Evolutionary conservation across 2,797 vertebrate species (phyloP).

Genomic region (Botia almorhae): DNA sequence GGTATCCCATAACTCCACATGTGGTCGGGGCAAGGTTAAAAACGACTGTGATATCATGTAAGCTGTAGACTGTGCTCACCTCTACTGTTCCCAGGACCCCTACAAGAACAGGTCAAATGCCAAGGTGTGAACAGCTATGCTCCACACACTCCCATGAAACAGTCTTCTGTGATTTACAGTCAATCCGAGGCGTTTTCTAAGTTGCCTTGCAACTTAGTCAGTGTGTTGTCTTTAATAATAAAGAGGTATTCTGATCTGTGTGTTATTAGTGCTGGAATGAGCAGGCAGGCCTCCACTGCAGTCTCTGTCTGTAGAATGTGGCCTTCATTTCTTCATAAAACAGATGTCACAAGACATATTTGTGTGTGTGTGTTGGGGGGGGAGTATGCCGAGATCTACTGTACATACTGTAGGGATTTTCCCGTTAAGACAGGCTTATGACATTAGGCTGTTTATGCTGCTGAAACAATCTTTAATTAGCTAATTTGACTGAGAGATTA

Average conservation of each 20-base stretch:
- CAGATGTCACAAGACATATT: neutral
- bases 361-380: slow-evolving; percentile 19
- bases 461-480: neutral
- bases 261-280: slow-evolving; percentile 4
- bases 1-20: slow-evolving; percentile 79
- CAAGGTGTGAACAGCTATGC: slow-evolving; percentile 25
- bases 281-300: neutral
- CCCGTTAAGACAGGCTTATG: neutral
- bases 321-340: slow-evolving; percentile 29
- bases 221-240: neutral
- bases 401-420: neutral
- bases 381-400: neutral
- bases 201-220: neutral
- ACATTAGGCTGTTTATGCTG: slow-evolving; percentile 13
- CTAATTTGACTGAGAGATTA: neutral
- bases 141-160: slow-evolving; percentile 5
- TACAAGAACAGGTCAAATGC: slow-evolving; percentile 34
- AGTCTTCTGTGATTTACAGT: slow-evolving; percentile 5
- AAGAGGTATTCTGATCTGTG: slow-evolving; percentile 15
- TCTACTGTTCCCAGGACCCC: slow-evolving; percentile 28
- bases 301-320: slow-evolving; percentile 13
- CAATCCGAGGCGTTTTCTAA: neutral
- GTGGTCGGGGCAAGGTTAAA: slow-evolving; percentile 73
- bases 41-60: slow-evolving; percentile 68
- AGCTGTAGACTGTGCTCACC: slow-evolving; percentile 20